phyloP scores from a whole-genome alignment of 2,888 invertebrate genomes.

The Drosophila merina region DNA sequence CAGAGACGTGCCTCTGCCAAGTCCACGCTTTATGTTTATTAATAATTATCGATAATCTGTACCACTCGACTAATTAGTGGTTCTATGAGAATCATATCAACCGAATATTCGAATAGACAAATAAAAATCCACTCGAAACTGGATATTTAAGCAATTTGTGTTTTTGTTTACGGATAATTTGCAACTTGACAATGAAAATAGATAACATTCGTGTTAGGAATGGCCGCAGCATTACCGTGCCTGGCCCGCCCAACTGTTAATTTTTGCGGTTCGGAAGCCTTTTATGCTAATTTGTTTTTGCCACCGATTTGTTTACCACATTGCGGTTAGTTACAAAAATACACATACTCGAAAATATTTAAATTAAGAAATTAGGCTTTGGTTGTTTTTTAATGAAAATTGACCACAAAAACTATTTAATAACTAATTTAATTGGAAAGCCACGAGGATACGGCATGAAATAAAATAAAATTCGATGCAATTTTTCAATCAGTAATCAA shows the following conservation, averaged over 20 bases:
- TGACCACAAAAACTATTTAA: neutral
- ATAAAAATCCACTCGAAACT: constrained; percentile 19
- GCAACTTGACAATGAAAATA: constrained; percentile 22
- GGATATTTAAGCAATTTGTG: constrained; percentile 26
- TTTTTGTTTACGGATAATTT: constrained; percentile 20
- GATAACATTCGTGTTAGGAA: constrained; percentile 11
- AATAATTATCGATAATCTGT: neutral
- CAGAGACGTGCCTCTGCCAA: constrained; percentile 1
- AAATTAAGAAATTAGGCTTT: neutral
- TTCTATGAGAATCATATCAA: constrained; percentile 23
- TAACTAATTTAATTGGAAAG: neutral
- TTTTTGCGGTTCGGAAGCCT: constrained; percentile 19
- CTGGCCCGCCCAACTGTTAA: constrained; percentile 10
- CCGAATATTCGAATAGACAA: constrained; percentile 11
- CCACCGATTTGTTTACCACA: constrained; percentile 22
- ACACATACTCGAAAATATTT: neutral
- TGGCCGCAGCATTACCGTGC: constrained; percentile 12
- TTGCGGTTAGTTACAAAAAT: neutral
- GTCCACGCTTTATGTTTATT: neutral
- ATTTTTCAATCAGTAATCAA: neutral
- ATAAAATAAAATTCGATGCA: neutral
- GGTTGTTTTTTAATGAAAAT: neutral
- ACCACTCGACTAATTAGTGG: constrained; percentile 19
- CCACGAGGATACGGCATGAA: neutral
- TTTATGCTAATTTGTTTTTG: constrained; percentile 19